phyloP scores from a whole-genome alignment of 2,113 vertebrate species.

The Thalassoma bifasciatum region DNA sequence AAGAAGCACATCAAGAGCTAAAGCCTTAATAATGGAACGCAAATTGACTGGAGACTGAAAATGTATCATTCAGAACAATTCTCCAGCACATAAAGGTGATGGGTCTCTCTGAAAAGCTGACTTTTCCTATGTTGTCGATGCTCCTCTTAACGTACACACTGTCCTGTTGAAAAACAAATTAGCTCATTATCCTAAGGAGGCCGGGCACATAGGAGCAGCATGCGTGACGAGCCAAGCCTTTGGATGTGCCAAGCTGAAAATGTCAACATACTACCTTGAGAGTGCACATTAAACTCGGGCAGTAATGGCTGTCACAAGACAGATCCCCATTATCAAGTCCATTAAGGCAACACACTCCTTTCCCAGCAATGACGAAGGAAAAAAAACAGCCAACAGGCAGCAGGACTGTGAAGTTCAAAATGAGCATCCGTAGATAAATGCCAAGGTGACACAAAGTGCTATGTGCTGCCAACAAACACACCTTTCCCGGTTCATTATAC shows the following conservation, averaged over 20 bases:
- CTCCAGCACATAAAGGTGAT: constrained; percentile 16
- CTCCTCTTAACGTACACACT: constrained; percentile 40
- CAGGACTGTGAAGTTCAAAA: constrained; percentile 49
- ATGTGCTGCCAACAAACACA: constrained; percentile 20
- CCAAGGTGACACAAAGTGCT: constrained; percentile 52
- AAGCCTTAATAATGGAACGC: constrained; percentile 13
- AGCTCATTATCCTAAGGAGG: constrained; percentile 77
- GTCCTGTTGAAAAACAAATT: constrained; percentile 72
- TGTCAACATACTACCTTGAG: constrained; percentile 78
- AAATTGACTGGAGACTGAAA: constrained; percentile 10
- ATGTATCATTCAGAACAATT: constrained; percentile 22
- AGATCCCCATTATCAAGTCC: constrained; percentile 75
- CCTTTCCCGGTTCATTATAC: constrained; percentile 19
- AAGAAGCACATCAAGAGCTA: background rate
- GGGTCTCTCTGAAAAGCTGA: constrained; percentile 8
- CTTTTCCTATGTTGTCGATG: constrained; percentile 27
- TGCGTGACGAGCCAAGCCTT: constrained; percentile 69
- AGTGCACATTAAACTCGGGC: constrained; percentile 75
- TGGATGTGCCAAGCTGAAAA: constrained; percentile 76
- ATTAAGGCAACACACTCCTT: constrained; percentile 63
- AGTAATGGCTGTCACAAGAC: constrained; percentile 75
- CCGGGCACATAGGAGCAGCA: constrained; percentile 57
- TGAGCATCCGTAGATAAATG: constrained; percentile 55
- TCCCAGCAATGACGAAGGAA: background rate
- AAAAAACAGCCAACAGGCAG: constrained; percentile 24